Percentiles rank a stretch among this genome's conserved stretches.
phyloP scores from a whole-genome alignment of 2,797 vertebrate genomes.

The Xiphorhynchus erythropygius region DNA sequence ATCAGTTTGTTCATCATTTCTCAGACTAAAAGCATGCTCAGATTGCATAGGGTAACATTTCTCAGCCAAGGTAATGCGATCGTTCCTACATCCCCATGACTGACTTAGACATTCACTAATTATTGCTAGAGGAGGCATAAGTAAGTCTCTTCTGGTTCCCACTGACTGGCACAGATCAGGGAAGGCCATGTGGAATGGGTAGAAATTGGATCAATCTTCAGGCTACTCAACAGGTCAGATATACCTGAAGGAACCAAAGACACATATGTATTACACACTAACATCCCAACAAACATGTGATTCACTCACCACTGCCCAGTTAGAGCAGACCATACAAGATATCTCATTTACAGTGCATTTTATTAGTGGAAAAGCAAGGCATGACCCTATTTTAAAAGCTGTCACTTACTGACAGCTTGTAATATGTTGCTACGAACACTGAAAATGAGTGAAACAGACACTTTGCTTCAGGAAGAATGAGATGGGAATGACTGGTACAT shows the following conservation, averaged over 20 bases:
- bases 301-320: neutral
- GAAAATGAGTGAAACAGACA: neutral
- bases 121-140: neutral
- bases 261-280: neutral
- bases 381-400: neutral
- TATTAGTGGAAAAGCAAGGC: neutral
- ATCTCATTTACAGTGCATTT: neutral
- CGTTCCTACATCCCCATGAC: neutral
- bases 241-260: neutral
- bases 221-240: neutral
- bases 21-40: neutral
- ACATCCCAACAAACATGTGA: neutral
- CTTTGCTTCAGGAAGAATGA: neutral
- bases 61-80: neutral
- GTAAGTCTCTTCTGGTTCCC: neutral
- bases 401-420: neutral
- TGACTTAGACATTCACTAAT: neutral
- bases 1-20: neutral
- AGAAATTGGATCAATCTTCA: neutral
- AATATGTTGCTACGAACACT: neutral
- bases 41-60: neutral
- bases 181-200: rapidly evolving
- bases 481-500: neutral
- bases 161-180: neutral
- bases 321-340: neutral